A percentile compares a stretch with the other conserved stretches of the same genome.
Evolutionary conservation across 2,888 invertebrate genomes (phyloP).

Genomic region (Pseudanteris insignis): DNA sequence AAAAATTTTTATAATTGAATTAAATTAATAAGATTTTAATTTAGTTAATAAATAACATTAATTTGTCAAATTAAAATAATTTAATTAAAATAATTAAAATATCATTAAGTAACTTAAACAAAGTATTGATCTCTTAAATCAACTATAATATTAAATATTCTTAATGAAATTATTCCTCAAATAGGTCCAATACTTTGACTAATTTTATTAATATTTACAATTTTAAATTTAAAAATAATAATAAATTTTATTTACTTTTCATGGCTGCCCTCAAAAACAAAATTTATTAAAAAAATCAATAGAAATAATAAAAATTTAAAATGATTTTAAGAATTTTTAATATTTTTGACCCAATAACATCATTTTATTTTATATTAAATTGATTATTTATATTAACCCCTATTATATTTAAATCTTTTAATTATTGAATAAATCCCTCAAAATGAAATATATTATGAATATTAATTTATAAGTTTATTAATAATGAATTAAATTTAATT

Average conservation of each 20-base stretch:
- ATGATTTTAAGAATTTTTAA: slow-evolving; percentile 76
- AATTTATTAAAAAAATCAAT: slow-evolving; percentile 71
- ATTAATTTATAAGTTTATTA: slow-evolving; percentile 23
- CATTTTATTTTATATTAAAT: slow-evolving; percentile 69
- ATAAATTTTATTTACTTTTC: slow-evolving; percentile 53
- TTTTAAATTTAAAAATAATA: not conserved
- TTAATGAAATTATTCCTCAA: slow-evolving; percentile 61
- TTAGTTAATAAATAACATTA: slow-evolving; percentile 43
- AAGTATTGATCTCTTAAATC: slow-evolving; percentile 77
- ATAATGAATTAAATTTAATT: slow-evolving; percentile 68
- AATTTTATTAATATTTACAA: not conserved
- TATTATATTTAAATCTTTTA: not conserved
- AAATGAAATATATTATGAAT: slow-evolving; percentile 54
- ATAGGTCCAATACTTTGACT: slow-evolving; percentile 22
- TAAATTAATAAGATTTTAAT: slow-evolving; percentile 73
- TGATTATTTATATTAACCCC: slow-evolving; percentile 66
- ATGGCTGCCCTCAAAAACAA: slow-evolving; percentile 76
- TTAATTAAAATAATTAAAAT: slow-evolving; percentile 6
- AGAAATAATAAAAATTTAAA: slow-evolving; percentile 50
- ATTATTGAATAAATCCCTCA: slow-evolving; percentile 40
- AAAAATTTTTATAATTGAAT: slow-evolving; percentile 53
- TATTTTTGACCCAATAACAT: slow-evolving; percentile 73
- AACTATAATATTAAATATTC: slow-evolving; percentile 67
- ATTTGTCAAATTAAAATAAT: slow-evolving; percentile 43
- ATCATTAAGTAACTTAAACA: slow-evolving; percentile 32